Conservation (phyloP, 2,113 vertebrate genomes). For the Lontra canadensis region DNA sequence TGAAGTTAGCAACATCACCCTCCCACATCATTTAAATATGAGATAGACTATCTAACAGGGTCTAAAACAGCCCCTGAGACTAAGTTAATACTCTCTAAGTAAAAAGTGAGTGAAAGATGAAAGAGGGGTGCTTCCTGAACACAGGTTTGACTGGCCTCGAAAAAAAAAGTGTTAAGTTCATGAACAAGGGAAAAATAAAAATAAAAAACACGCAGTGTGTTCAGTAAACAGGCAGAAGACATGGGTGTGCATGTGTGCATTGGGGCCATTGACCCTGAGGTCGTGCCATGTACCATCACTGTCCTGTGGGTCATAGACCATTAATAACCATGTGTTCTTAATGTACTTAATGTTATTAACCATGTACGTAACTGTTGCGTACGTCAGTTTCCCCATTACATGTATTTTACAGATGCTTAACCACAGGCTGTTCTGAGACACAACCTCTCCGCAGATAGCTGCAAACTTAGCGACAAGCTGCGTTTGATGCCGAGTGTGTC, state of each 20-base stretch:
- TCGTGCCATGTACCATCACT: background rate
- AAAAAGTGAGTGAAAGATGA: background rate
- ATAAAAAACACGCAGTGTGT: rapidly evolving
- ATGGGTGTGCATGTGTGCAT: background rate
- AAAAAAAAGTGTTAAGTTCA: background rate
- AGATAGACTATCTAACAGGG: background rate
- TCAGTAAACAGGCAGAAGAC: background rate
- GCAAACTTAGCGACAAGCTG: background rate
- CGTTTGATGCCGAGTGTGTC: too few species aligned
- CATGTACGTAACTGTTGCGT: background rate
- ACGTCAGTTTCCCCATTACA: background rate
- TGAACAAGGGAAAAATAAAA: background rate
- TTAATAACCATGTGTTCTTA: background rate
- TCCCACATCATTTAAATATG: background rate
- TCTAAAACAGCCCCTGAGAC: background rate
- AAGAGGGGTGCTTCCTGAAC: background rate
- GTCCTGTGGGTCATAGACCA: background rate
- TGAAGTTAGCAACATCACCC: background rate
- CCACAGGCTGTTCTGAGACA: background rate
- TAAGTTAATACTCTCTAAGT: background rate
- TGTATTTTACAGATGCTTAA: background rate
- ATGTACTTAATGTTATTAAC: too few species aligned
- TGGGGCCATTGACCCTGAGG: background rate
- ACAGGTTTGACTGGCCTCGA: background rate
- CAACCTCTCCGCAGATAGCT: background rate